Conservation (phyloP, 1,140 invertebrate genomes). For the Drosophila cardini region DNA sequence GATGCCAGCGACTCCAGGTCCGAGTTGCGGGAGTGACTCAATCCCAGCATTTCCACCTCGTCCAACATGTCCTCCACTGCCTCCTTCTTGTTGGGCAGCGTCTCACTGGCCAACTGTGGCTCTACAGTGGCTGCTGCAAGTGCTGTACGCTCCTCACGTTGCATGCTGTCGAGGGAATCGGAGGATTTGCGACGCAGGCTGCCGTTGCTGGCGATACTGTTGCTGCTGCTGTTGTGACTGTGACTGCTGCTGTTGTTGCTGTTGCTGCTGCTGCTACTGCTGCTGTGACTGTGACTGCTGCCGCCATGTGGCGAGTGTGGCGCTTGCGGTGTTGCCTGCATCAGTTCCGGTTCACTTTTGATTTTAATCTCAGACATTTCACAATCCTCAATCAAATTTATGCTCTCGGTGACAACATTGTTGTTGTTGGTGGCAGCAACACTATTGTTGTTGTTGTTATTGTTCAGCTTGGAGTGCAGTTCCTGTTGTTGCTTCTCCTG, state of each 20-base stretch:
- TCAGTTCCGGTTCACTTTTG: conserved; percentile 72
- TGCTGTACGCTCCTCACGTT: conserved; percentile 57
- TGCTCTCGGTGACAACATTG: conserved; percentile 80
- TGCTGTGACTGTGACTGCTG: conserved; percentile 62
- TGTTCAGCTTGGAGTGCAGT: conserved; percentile 81
- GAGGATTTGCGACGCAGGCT: conserved; percentile 76
- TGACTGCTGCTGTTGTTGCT: conserved; percentile 35
- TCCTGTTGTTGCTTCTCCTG: conserved; percentile 85
- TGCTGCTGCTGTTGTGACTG: conserved; percentile 53
- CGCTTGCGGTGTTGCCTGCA: conserved; percentile 43
- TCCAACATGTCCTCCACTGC: conserved; percentile 79
- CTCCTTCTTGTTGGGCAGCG: conserved; percentile 74
- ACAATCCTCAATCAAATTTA: conserved; percentile 74
- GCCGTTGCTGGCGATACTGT: conserved; percentile 60
- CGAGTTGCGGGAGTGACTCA: conserved; percentile 71
- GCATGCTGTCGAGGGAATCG: conserved; percentile 67
- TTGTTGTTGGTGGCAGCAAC: conserved; percentile 77
- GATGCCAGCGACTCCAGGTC: conserved; percentile 88
- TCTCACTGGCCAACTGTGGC: not conserved
- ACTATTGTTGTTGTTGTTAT: conserved; percentile 84
- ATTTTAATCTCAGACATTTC: conserved; percentile 79
- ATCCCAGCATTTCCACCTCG: conserved; percentile 75
- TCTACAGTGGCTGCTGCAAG: conserved; percentile 18
- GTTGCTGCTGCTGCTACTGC: conserved; percentile 50
- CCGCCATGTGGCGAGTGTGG: conserved; percentile 66